Evolutionary conservation across 1,140 invertebrate genomes (phyloP).

Genomic region (Wasmannia auropunctata): DNA sequence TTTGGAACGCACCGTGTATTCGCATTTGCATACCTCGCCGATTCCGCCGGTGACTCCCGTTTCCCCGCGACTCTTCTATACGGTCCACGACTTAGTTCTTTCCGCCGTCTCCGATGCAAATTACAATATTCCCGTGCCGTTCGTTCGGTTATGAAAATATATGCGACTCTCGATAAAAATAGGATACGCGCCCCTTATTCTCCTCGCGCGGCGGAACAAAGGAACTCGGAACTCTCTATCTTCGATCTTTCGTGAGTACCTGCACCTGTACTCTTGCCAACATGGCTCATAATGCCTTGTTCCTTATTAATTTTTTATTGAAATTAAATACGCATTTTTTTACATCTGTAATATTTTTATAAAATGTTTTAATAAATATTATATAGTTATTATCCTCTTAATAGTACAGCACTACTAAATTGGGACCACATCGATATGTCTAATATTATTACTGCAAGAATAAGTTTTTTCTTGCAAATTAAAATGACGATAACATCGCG

Average conservation of each 20-base stretch:
- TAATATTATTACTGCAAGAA: background rate
- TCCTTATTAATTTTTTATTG: background rate
- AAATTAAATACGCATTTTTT: background rate
- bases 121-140: constrained; percentile 84
- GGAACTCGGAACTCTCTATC: background rate
- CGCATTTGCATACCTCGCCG: constrained; percentile 82
- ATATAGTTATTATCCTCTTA: background rate
- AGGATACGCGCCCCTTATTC: constrained; percentile 61
- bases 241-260: background rate
- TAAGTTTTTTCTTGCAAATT: background rate
- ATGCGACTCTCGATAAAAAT: constrained; percentile 82
- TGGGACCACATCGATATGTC: background rate
- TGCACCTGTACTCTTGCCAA: background rate
- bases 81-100: constrained; percentile 80
- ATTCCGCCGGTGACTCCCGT: constrained; percentile 72
- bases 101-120: constrained; percentile 83
- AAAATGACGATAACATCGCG: background rate
- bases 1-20: constrained; percentile 68
- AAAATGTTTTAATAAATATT: background rate
- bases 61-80: constrained; percentile 57
- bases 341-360: background rate
- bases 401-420: background rate
- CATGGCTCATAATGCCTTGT: background rate
- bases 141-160: constrained; percentile 84
- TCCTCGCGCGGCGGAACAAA: constrained; percentile 1